These are phyloP conservation scores for Sinocyclocheilus anshuiensis DNA, from an alignment of 2,113 vertebrate species.

Conservation along the genomic window DNA sequence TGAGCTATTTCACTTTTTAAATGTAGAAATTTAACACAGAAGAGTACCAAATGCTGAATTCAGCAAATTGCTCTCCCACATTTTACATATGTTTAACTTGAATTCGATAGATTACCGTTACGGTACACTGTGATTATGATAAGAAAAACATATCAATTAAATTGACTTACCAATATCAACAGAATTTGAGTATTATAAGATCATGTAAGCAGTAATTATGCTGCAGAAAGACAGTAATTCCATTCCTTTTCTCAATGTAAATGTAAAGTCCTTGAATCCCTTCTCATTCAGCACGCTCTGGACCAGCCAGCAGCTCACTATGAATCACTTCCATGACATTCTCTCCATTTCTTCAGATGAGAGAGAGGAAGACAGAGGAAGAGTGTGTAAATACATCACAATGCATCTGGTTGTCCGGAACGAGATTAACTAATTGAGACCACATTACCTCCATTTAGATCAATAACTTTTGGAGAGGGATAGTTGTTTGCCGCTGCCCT, in stretches of 20 bases:
- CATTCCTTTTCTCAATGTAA: conserved; percentile 55
- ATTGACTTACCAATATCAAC: neutral
- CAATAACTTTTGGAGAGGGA: conserved; percentile 77
- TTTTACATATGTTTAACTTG: neutral
- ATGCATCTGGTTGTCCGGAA: neutral
- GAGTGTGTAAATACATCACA: neutral
- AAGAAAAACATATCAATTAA: neutral
- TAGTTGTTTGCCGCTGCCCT: conserved; percentile 77
- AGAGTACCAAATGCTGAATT: conserved; percentile 6
- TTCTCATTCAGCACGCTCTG: conserved; percentile 75
- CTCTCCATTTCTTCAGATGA: conserved; percentile 84
- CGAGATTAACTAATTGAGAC: neutral
- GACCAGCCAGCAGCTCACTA: conserved; percentile 87
- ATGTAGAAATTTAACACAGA: neutral
- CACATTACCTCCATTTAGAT: conserved; percentile 87
- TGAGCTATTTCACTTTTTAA: neutral
- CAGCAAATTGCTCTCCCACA: neutral
- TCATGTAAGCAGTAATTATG: neutral
- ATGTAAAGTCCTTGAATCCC: conserved; percentile 47
- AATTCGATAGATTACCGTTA: conserved; percentile 6
- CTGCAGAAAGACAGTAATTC: conserved; percentile 42
- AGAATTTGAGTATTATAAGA: neutral
- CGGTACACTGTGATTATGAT: neutral
- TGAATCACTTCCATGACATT: conserved; percentile 86
- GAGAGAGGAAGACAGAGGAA: neutral